Evolutionary conservation across 2,888 invertebrate species (phyloP), one percentile per base, ranked within the genome.

Genomic region (Lasius platythorax): DNA sequence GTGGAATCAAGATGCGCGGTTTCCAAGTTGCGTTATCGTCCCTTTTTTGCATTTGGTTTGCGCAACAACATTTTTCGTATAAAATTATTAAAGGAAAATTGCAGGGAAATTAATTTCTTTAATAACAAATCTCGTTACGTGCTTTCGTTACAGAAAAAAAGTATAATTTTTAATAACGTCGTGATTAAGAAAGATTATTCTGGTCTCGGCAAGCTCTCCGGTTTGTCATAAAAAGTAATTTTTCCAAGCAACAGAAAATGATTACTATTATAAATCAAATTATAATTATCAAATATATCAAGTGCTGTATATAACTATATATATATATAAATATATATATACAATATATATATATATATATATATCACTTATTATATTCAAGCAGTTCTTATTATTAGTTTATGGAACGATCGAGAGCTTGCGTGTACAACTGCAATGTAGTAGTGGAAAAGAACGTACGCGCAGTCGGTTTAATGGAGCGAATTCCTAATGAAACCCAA

Each of bases 401-500:
- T 73, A 50, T 46, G 50, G 12, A 63, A 81, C 30, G 78, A 68
- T 58, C 40, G 43, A 50, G 53, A n/a, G 8, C n/a, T n/a, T 53
- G 61, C 12, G 12, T n/a, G 68, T 4, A 72, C 72, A 73, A 61
- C 18, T 73, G 50, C 37, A 73, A 81, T 61, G 50, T 28, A 23
- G 18, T 58, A 30, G 58, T 33, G 58, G 33, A 46, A 58, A 50
- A 70, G 70, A 58, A 43, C 11, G 46, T 46, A 61, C 75, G 64
- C 61, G 61, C 58, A 46, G 46, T 61, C 61, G 46, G 46, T 81
- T 73, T 81, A 81, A 81, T 81, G 61, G 73, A 81, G 79, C 61
- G 61, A 63, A 81, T 81, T 81, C 61, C 68, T 81, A 81, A 81
- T 73, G 79, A 81, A 81, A 81, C 37, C 61, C 72, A 61, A 5